phyloP scores from a whole-genome alignment of 2,113 vertebrate genomes.

The Eclectus roratus region DNA sequence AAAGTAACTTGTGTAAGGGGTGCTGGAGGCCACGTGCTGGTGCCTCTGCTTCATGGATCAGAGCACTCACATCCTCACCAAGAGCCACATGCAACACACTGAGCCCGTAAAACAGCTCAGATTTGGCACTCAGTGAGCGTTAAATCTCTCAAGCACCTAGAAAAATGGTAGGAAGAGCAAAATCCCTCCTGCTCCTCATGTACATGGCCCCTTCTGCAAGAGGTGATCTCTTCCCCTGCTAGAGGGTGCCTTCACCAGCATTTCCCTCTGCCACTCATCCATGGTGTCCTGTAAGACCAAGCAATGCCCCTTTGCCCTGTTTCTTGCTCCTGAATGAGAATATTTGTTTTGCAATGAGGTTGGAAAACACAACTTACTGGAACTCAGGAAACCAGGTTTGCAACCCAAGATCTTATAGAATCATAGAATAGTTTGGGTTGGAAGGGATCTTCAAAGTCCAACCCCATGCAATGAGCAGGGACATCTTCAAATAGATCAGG shows the following conservation, averaged over 20 bases:
- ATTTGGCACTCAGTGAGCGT: accelerated
- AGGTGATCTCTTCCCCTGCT: not conserved
- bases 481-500: not conserved
- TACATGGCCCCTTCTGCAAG: accelerated
- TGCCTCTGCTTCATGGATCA: not conserved
- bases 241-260: not conserved
- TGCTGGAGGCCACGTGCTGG: not conserved
- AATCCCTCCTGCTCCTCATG: not conserved
- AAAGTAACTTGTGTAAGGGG: not conserved
- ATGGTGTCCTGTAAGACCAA: not conserved
- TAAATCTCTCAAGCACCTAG: not conserved
- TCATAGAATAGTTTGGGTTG: not conserved
- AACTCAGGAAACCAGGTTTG: not conserved
- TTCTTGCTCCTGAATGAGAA: not conserved
- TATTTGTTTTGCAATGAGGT: not conserved
- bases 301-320: not conserved
- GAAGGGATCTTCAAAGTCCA: not conserved
- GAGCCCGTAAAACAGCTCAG: not conserved
- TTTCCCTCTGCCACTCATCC: not conserved
- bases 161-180: accelerated
- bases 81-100: not conserved
- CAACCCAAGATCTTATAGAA: not conserved
- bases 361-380: not conserved
- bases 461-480: not conserved
- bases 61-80: not conserved